Evolutionary conservation across 2,113 vertebrate species (phyloP).

Genomic region (Macaca mulatta): DNA sequence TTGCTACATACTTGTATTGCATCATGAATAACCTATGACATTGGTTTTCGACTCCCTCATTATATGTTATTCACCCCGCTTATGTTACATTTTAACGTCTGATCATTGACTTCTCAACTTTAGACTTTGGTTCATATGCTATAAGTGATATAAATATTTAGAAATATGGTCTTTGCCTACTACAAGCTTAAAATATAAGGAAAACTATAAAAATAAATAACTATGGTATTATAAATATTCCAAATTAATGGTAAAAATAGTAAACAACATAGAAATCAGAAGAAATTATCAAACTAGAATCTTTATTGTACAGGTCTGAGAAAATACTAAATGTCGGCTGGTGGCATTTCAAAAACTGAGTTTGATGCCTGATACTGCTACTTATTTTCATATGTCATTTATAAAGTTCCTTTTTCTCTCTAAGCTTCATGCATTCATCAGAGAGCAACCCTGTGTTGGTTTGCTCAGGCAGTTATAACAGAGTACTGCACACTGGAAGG

Average conservation of each 20-base stretch:
- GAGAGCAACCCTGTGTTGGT: not conserved
- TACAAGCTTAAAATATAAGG: not conserved
- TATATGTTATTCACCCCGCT: not conserved
- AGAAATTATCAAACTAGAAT: not conserved
- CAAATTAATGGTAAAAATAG: not conserved
- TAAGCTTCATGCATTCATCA: not conserved
- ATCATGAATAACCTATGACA: not conserved
- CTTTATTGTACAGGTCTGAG: not conserved
- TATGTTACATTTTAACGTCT: not conserved
- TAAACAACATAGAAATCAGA: not conserved
- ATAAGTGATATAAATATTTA: not conserved
- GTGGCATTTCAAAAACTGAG: not conserved
- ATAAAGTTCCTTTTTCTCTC: no score
- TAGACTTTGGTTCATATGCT: not conserved
- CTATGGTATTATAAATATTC: not conserved
- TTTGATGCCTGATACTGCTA: not conserved
- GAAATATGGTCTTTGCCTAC: not conserved
- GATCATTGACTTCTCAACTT: not conserved
- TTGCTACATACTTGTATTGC: not conserved
- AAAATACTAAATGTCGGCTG: accelerated
- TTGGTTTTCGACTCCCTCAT: not conserved
- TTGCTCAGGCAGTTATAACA: not conserved
- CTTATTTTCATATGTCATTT: not conserved
- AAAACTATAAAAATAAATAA: not conserved
- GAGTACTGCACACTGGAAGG: accelerated